Evolutionary conservation across 2,888 invertebrate genomes (phyloP).

Genomic region (Sinelater perroti): DNA sequence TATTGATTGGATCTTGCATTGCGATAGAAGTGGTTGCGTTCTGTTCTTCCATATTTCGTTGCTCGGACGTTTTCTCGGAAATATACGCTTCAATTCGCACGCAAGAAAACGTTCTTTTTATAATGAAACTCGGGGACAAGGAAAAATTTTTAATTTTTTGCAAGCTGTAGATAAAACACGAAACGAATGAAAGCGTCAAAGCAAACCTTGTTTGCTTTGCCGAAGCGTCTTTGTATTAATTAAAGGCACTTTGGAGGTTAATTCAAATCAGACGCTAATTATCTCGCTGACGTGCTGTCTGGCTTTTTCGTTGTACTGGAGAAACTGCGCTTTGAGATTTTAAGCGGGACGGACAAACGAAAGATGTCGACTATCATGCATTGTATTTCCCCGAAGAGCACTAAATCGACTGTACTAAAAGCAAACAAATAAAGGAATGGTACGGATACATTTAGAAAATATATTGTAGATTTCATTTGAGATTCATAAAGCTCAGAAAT

Average conservation of each 20-base stretch:
- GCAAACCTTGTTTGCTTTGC: background rate
- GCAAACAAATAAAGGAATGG: background rate
- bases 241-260: background rate
- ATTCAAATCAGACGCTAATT: constrained; percentile 6
- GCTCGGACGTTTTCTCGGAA: constrained; percentile 10
- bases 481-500: too few relatives aligned
- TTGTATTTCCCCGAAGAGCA: constrained; percentile 9
- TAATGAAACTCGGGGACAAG: constrained; percentile 1
- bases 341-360: background rate
- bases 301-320: background rate
- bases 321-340: background rate
- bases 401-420: constrained; percentile 9
- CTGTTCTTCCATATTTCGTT: constrained; percentile 4
- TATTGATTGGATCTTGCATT: constrained; percentile 10
- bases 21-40: background rate
- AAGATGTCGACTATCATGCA: constrained; percentile 1
- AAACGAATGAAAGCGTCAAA: constrained; percentile 3
- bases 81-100: constrained; percentile 8
- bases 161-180: constrained; percentile 8
- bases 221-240: background rate
- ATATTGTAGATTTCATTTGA: too few relatives aligned
- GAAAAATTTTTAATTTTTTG: constrained; percentile 15
- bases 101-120: constrained; percentile 13
- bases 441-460: too few relatives aligned
- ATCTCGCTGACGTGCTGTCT: background rate